Percentiles rank a stretch among this genome's conserved stretches.
Conservation (phyloP, 2,113 vertebrate species). For the Toxostoma redivivum region DNA sequence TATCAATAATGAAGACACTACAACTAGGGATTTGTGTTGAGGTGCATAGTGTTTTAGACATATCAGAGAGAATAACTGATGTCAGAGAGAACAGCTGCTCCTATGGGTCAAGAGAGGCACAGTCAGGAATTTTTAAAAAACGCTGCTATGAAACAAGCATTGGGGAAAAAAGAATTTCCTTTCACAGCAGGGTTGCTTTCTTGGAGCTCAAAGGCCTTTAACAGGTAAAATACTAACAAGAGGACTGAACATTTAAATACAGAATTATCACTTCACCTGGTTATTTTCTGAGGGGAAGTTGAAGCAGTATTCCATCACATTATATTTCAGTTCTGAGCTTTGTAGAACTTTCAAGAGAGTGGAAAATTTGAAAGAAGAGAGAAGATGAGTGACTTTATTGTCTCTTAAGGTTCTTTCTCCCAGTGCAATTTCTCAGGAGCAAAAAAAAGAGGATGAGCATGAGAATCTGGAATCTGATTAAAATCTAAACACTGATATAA, state of each 20-base stretch:
- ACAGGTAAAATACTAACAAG: neutral
- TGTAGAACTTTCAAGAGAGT: neutral
- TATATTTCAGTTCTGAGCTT: neutral
- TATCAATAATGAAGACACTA: neutral
- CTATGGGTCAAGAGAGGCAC: neutral
- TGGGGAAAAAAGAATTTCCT: neutral
- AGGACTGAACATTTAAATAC: neutral
- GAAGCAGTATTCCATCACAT: neutral
- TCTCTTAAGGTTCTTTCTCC: neutral
- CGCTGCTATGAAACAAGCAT: rapidly evolving
- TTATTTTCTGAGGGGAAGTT: neutral
- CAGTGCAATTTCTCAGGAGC: rapidly evolving
- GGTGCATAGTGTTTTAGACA: neutral
- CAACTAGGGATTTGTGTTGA: neutral
- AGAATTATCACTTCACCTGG: neutral
- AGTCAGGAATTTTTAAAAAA: neutral
- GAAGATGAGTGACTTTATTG: neutral
- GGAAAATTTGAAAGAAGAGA: neutral
- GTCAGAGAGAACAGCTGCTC: neutral
- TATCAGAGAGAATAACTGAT: slow-evolving; percentile 32
- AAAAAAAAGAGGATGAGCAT: neutral
- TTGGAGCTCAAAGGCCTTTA: neutral
- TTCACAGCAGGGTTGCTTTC: neutral
- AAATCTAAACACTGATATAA: neutral
- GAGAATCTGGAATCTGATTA: neutral